Base-by-base conservation (phyloP, 64 coral and sea anemone genomes). In the Porites lutea region DNA sequence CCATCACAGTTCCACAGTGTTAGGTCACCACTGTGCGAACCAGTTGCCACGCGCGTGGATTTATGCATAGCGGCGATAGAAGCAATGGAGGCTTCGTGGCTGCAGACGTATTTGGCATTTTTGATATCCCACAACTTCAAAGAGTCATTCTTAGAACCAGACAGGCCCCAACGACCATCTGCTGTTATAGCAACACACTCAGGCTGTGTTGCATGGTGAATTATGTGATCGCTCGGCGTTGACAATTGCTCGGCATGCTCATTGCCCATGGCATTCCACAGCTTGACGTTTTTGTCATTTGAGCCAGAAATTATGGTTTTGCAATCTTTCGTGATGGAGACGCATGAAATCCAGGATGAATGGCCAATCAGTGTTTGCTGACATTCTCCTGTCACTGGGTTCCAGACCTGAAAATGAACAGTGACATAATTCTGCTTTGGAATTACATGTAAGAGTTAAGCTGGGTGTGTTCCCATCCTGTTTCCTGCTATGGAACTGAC, bases 231-330 rank as follows among this genome's bases (percentile, higher is more conserved):
- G 43, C 95, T 90, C 0, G 90, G 72, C 4, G 83, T 77, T 23
- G 86, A 65, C 3, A 93, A 50, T 13, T 78, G 54, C 20, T 14
- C 18, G 8, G 86, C 91, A 78, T 86, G 66, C n/a, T 63, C 80
- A 75, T 70, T 96, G 23, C 91, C 95, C 4, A 59, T 47, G 18
- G 67, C 82, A 54, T 72, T 79, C 95, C 95, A 96, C 14, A 96
- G 79, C 23, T 96, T 96, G 27, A 96, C 86, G 37, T 96, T 96
- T 59, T 96, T 96, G 79, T 96, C 95, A 20, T 96, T 96, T 19
- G 95, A 96, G 13, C 86, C 95, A 3, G 95, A 96, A 55, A 96
- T 93, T 12, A 96, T 96, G 65, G 95, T 96, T 57, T 86, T 86
- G 69, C 91, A 86, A 23, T 96, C 72, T 0, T 53, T 93, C 78